A percentile compares a stretch with the other conserved stretches of the same genome.
These are phyloP conservation scores for Cinclus cinclus DNA, from an alignment of 2,113 vertebrate genomes.

Conservation along the genomic window DNA sequence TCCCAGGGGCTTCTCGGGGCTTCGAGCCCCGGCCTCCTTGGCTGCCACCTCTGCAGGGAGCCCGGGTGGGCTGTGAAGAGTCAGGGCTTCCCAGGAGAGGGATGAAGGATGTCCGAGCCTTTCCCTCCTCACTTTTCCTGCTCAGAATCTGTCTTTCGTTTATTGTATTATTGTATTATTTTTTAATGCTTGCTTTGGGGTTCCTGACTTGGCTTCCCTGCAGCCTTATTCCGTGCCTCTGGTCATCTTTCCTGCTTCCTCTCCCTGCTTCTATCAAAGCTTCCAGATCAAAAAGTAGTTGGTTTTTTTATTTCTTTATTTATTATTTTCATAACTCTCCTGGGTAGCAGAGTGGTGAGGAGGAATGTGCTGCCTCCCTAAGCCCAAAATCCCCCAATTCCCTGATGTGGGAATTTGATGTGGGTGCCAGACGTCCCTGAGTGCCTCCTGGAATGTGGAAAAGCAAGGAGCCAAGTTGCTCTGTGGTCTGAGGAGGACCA, in stretches of 20 bases:
- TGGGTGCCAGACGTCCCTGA: background rate
- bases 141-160: background rate
- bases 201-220: background rate
- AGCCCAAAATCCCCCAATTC: background rate
- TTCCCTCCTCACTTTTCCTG: background rate
- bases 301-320: background rate
- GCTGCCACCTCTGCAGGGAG: background rate
- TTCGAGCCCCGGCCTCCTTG: background rate
- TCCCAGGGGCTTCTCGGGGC: background rate
- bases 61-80: background rate
- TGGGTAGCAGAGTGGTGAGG: background rate
- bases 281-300: background rate
- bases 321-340: background rate
- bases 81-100: background rate
- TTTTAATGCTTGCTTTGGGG: background rate
- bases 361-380: background rate
- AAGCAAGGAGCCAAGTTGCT: rapidly evolving
- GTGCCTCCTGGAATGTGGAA: background rate
- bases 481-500: rapidly evolving
- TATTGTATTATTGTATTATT: background rate
- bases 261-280: background rate
- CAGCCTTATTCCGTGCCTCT: background rate
- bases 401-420: too few relatives aligned
- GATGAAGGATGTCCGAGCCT: background rate
- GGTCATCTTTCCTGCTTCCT: background rate